Conservation (phyloP, 2,888 invertebrate species). For the Nudaria mundana region DNA sequence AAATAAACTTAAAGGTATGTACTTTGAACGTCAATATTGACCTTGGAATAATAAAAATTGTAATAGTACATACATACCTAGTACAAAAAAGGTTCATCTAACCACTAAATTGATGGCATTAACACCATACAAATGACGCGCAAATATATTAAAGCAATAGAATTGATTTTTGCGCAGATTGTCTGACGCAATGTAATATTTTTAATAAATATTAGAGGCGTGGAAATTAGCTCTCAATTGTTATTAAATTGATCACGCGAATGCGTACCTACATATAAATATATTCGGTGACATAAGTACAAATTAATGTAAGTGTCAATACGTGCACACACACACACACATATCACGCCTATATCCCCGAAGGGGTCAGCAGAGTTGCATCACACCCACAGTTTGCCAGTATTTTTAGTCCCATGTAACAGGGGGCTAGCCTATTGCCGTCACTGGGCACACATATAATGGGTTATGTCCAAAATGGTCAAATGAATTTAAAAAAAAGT, state of each 20-base stretch:
- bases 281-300: too few species aligned
- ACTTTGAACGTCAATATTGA: slow-evolving; percentile 4
- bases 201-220: not conserved
- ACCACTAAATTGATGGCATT: not conserved
- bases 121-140: not conserved
- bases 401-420: too few species aligned
- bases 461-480: too few species aligned
- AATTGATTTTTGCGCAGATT: slow-evolving; percentile 8
- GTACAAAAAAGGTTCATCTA: too few species aligned
- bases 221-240: not conserved
- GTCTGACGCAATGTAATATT: slow-evolving; percentile 8
- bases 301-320: not conserved
- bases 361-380: too few species aligned
- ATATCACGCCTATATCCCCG: too few species aligned
- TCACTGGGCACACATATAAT: too few species aligned
- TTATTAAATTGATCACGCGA: not conserved
- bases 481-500: too few species aligned
- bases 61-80: slow-evolving; percentile 1
- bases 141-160: not conserved
- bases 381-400: too few species aligned
- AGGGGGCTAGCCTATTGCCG: too few species aligned
- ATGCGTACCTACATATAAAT: too few species aligned
- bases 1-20: slow-evolving; percentile 19
- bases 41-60: slow-evolving; percentile 19
- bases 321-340: too few species aligned